Base-by-base conservation (phyloP, 2,113 vertebrate genomes). In the Brachyhypopomus gauderio region DNA sequence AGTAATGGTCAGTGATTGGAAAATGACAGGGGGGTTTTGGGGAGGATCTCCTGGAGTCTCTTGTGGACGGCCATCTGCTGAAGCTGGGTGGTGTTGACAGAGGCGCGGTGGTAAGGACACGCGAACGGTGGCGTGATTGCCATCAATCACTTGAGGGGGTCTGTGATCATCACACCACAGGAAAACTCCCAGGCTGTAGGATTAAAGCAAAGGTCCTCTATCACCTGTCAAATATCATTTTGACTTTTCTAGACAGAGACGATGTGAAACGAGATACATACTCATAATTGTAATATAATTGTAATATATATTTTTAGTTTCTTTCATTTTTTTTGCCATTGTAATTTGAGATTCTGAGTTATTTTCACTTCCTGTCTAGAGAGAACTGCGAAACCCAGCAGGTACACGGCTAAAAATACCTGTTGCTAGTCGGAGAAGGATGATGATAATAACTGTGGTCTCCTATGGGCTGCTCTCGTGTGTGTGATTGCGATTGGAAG, bases 1-100 rank as follows among this genome's bases (percentile, higher is more conserved):
- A 88, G 87, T 90, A 89, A 90, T 87, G 88, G 89, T 87, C 80
- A 84, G 89, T 93, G 92, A 93, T 93, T 93, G 91, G 90, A 91
- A 90, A 92, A 92, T 93, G 86, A 91, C 89, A 91, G 91, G 84
- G 52, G 22, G 45, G 66, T 75, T 74, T 75, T 45, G 8, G 12
- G 70, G 41, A 73, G 73, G 67, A 67, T 56, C 77, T 69, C 60
- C 73, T 55, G 72, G 59, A 60, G 41, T 52, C 71, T 58, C 77
- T 80, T 85, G 64, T 85, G 60, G 76, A 76, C 1, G 59, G 30
- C 8, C 16, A 20, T 70, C 22, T 45, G 70, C 64, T 59, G 45
- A 36, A 55, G 48, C 72, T 70, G 66, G 72, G 52, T 30, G 52
- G 77, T 85, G 73, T 72, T 72, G 72, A 80, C 78, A 41, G 66